Conservation (phyloP, 2,888 invertebrate species). For the Hermaeophaga mercurialis region DNA sequence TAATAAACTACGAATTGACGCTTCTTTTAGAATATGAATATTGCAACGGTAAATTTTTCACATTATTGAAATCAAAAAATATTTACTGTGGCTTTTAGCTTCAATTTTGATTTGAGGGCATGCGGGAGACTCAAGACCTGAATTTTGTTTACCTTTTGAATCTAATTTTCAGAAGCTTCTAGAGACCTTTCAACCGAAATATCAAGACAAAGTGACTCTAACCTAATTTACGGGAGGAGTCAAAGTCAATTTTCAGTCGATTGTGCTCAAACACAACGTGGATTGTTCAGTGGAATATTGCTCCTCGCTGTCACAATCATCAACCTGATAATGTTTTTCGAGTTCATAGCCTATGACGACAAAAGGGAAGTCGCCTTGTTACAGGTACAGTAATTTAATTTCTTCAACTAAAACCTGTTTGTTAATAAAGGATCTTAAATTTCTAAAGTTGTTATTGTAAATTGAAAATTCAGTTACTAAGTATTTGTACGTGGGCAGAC, state of each 20-base stretch:
- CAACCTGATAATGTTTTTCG: conserved; percentile 86
- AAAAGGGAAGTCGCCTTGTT: conserved; percentile 70
- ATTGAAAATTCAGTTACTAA: too few relatives aligned
- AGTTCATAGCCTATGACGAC: conserved; percentile 69
- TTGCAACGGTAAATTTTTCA: too few relatives aligned
- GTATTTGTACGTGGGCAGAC: too few relatives aligned
- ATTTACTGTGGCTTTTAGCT: conserved; percentile 26
- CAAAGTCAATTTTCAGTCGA: conserved; percentile 78
- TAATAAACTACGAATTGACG: too few relatives aligned
- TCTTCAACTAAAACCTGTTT: too few relatives aligned
- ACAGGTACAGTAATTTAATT: conserved; percentile 59
- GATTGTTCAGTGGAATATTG: conserved; percentile 74
- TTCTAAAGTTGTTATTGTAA: too few relatives aligned
- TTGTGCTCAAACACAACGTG: conserved; percentile 82
- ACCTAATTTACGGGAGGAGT: conserved; percentile 49
- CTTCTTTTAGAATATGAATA: too few relatives aligned
- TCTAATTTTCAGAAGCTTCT: conserved; percentile 34
- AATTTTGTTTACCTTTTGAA: conserved; percentile 34
- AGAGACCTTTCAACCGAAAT: conserved; percentile 36
- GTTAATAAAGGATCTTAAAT: too few relatives aligned
- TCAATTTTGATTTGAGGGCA: conserved; percentile 24
- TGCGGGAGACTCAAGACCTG: conserved; percentile 18
- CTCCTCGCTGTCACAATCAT: conserved; percentile 76
- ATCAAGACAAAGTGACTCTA: conserved; percentile 45
- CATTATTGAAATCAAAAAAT: too few relatives aligned